Evolutionary conservation across 2,113 vertebrate species (phyloP).

Genomic region (Tinamus guttatus): DNA sequence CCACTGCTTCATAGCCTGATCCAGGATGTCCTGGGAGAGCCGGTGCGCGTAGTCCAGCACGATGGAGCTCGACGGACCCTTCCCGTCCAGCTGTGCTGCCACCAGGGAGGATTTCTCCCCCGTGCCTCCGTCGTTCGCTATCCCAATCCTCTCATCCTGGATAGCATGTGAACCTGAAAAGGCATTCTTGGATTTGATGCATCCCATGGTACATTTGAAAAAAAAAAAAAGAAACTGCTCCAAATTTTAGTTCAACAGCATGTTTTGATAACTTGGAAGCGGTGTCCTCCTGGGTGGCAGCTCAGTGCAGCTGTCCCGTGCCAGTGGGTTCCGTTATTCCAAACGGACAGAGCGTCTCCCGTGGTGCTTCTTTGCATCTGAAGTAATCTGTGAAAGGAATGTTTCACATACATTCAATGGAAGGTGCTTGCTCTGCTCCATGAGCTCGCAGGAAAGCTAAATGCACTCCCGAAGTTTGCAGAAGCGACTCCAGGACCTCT

Average conservation of each 20-base stretch:
- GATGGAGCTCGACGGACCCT: conserved; percentile 36
- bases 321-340: neutral
- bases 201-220: conserved; percentile 86
- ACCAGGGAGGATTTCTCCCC: conserved; percentile 80
- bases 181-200: conserved; percentile 92
- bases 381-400: conserved; percentile 67
- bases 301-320: neutral
- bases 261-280: neutral
- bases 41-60: conserved; percentile 89
- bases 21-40: conserved; percentile 89
- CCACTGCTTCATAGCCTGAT: conserved; percentile 91
- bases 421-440: neutral
- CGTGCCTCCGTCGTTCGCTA: neutral
- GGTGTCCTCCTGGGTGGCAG: neutral
- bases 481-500: neutral
- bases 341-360: neutral
- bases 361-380: conserved; percentile 19
- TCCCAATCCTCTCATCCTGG: conserved; percentile 61
- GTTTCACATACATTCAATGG: neutral
- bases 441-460: neutral
- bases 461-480: neutral
- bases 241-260: conserved; percentile 52
- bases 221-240: conserved; percentile 56
- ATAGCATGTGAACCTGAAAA: conserved; percentile 73
- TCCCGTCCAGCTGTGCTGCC: conserved; percentile 42